A percentile compares a stretch with the other conserved stretches of the same genome.
phyloP scores from a whole-genome alignment of 2,888 invertebrate genomes.

The Xestia ashworthii region DNA sequence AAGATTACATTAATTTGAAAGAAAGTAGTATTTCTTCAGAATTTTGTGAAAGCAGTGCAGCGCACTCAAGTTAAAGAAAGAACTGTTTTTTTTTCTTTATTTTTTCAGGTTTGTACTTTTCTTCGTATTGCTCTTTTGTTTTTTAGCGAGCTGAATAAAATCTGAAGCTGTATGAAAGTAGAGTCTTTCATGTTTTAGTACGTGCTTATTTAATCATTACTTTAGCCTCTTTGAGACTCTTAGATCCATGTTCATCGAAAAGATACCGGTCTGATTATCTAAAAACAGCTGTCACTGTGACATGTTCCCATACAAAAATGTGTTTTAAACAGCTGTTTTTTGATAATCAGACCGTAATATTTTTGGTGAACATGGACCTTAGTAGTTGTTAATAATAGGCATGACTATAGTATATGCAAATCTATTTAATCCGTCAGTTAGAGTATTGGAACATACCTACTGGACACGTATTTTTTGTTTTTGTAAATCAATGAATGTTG shows the following conservation, averaged over 20 bases:
- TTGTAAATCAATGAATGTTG: no score
- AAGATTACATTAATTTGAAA: constrained; percentile 31
- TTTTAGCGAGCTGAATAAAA: constrained; percentile 7
- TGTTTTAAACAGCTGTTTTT: no score
- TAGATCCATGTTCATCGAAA: no score
- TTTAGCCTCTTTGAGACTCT: neutral
- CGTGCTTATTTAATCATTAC: neutral
- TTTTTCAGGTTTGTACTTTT: constrained; percentile 31
- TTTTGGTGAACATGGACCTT: no score
- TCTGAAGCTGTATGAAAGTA: constrained; percentile 6
- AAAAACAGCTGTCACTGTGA: no score
- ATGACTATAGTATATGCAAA: no score
- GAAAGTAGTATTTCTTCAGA: constrained; percentile 9
- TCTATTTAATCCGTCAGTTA: no score
- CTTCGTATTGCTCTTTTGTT: constrained; percentile 36
- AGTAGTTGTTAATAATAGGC: neutral
- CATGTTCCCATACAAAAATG: no score
- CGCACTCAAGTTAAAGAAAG: constrained; percentile 26
- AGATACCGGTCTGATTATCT: no score
- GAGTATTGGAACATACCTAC: no score
- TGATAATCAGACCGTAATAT: no score
- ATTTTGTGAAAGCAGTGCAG: constrained; percentile 24
- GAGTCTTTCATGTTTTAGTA: neutral
- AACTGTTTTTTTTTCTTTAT: constrained; percentile 7
- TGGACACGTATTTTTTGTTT: no score